These are phyloP conservation scores for Phylloscopus collybita DNA, from an alignment of 2,797 vertebrate genomes.

Conservation along the genomic window DNA sequence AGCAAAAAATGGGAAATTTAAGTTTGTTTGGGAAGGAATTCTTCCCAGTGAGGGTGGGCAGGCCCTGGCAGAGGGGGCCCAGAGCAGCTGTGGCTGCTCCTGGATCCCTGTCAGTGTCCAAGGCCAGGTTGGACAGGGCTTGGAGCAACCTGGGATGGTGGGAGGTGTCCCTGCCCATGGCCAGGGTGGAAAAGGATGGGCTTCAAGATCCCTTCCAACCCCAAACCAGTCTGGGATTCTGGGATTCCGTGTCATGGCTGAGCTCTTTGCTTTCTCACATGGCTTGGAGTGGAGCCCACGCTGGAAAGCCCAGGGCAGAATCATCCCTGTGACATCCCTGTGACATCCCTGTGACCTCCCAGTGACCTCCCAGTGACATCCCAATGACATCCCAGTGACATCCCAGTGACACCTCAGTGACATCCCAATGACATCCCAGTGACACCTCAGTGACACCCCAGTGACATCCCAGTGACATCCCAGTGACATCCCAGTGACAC, in stretches of 20 bases:
- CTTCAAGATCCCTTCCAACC: not conserved
- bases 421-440: too few relatives aligned
- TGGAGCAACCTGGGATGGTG: rapidly evolving
- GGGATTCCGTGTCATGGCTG: rapidly evolving
- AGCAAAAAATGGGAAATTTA: not conserved
- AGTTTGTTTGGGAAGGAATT: not conserved
- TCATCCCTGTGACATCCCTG: too few relatives aligned
- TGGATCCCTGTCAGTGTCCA: not conserved
- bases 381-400: not conserved
- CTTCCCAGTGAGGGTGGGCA: rapidly evolving
- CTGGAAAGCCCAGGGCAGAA: not conserved
- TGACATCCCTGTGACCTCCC: too few relatives aligned
- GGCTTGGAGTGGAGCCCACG: rapidly evolving
- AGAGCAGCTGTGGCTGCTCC: not conserved
- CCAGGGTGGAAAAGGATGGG: rapidly evolving
- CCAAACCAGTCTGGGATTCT: not conserved
- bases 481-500: too few relatives aligned
- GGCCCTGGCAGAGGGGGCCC: not conserved
- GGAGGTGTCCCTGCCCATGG: not conserved
- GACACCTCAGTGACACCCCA: too few relatives aligned
- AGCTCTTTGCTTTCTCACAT: not conserved
- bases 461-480: too few relatives aligned
- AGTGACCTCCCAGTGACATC: too few relatives aligned
- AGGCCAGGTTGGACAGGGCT: rapidly evolving
- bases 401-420: too few relatives aligned